Evolutionary conservation across 2,797 vertebrate genomes (phyloP), one percentile per base, ranked within the genome.

Genomic region (Smutsia temminckii): DNA sequence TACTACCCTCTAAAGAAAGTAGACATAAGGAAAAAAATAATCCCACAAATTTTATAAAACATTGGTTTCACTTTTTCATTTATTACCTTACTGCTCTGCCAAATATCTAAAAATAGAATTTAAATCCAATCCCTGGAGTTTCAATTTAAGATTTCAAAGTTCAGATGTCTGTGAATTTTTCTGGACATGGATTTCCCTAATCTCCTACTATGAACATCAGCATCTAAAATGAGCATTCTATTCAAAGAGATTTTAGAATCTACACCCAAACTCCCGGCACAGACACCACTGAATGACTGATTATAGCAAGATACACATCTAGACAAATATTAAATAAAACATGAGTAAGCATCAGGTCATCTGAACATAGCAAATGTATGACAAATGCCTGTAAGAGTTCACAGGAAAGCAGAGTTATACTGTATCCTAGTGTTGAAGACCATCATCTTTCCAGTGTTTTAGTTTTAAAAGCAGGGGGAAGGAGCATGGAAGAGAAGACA

Each of bases 31-130:
- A 21, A 59, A 49, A 46, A 25, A 78, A 81, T 68, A 94, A 95
- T 85, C 59, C 25, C 89, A 95, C 92, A 96, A 95, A 97, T 97
- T 98, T 98, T 97, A 97, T 13, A 93, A 95, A 98, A 96, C 85
- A 97, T 14, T 80, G 71, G 27, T 92, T 93, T 94, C 46, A 18
- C 42, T 94, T 96, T 94, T 87, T 97, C 90, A 94, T 96, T 98
- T 97, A 96, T 96, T 95, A 92, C 75, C 3, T 61, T 92, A 68
- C 55, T 55, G 46, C 79, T 93, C 68, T 77, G 93, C 91, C 92
- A 97, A 97, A 95, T 9, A 96, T 51, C 88, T 78, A 59, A 97
- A 96, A 23, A 90, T 55, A 96, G 83, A 97, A 97, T 96, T 95
- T 88, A 96, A 98, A 97, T 84, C 89, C 71, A 75, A 68, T 90